Conservation (phyloP, 2,113 vertebrate genomes). For the Ia io region DNA sequence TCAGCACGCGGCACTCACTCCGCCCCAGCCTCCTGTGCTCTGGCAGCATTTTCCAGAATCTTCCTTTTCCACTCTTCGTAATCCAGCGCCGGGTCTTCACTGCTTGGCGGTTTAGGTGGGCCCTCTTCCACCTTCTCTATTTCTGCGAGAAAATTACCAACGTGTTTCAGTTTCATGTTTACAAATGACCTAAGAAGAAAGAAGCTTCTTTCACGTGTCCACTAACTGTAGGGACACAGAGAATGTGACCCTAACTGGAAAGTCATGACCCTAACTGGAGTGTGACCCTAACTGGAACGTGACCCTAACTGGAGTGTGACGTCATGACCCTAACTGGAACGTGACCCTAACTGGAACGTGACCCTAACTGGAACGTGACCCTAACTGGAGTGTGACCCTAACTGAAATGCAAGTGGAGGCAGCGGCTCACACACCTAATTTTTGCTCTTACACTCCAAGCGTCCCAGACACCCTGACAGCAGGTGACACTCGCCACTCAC, state of each 20-base stretch:
- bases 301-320: no score
- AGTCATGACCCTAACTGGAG: no score
- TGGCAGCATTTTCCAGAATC: conserved; percentile 89
- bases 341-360: not conserved
- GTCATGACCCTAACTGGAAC: no score
- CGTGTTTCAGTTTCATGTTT: not conserved
- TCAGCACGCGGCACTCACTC: conserved; percentile 16
- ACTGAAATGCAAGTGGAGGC: not conserved
- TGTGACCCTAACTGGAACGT: no score
- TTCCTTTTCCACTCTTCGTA: conserved; percentile 92
- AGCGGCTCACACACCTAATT: not conserved
- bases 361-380: no score
- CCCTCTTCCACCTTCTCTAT: conserved; percentile 73
- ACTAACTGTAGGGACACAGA: not conserved
- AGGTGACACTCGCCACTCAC: not conserved
- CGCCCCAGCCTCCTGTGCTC: conserved; percentile 63
- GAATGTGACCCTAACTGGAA: not conserved
- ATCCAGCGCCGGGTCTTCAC: conserved; percentile 78
- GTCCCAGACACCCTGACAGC: not conserved
- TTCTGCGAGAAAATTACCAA: conserved; percentile 47
- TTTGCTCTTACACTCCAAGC: not conserved
- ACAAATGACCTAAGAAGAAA: not conserved
- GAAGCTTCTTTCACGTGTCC: not conserved
- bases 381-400: no score
- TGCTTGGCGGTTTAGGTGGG: conserved; percentile 75